Conservation (phyloP, 2,888 invertebrate genomes). For the Synanthedon vespiformis region DNA sequence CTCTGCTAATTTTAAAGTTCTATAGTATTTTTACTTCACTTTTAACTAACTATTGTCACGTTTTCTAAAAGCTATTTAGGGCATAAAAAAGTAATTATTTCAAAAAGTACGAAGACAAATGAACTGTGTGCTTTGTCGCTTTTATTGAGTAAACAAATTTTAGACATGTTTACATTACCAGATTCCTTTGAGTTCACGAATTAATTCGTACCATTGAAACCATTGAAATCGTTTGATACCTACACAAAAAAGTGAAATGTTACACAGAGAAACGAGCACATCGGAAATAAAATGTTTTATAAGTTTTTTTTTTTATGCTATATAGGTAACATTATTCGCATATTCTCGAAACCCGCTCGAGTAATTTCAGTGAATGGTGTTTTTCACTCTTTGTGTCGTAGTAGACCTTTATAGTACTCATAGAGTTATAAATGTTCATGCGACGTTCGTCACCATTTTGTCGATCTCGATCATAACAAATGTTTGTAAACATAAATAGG, state of each 20-base stretch:
- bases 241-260: background rate
- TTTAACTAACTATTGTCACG: no score
- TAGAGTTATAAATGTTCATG: background rate
- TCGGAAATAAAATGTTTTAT: background rate
- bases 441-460: conserved; percentile 6
- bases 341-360: background rate
- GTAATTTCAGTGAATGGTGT: background rate
- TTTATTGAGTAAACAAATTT: background rate
- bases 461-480: conserved; percentile 5
- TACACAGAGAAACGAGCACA: background rate
- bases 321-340: background rate
- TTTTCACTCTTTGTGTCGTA: conserved; percentile 3
- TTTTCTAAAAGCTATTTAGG: no score
- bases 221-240: background rate
- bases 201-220: background rate
- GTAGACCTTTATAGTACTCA: background rate
- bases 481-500: conserved; percentile 8
- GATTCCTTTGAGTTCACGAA: background rate
- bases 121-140: background rate
- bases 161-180: background rate
- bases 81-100: no score
- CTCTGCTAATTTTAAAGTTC: no score
- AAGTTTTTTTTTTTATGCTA: background rate
- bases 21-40: no score
- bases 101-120: background rate